phyloP scores from a whole-genome alignment of 2,113 vertebrate species.

The Gadus chalcogrammus region DNA sequence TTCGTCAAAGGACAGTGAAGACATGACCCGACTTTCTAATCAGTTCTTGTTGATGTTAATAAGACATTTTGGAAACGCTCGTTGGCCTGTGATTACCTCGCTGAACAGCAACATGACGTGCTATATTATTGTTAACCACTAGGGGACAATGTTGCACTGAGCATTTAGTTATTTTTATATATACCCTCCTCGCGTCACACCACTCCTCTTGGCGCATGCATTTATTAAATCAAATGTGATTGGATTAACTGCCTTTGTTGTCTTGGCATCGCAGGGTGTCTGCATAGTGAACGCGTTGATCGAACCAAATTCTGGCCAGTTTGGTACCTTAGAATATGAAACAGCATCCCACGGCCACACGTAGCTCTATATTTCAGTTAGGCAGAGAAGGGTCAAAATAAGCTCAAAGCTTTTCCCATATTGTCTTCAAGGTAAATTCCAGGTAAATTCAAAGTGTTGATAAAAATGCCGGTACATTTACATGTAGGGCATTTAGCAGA shows the following conservation, averaged over 20 bases:
- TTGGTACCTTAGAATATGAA: no score
- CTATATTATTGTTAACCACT: slow-evolving; percentile 34
- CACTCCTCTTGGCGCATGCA: background rate
- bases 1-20: slow-evolving; percentile 15
- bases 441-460: background rate
- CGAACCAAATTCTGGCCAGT: no score
- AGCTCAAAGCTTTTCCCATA: no score
- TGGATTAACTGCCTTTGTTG: background rate
- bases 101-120: slow-evolving; percentile 4
- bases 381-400: no score
- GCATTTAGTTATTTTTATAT: background rate
- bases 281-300: no score
- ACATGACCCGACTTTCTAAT: slow-evolving; percentile 15
- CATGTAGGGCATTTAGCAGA: no score
- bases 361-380: no score
- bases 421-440: no score
- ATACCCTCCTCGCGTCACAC: background rate
- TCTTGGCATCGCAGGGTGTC: background rate
- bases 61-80: background rate
- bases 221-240: background rate
- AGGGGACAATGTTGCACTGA: slow-evolving; percentile 60
- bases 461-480: background rate
- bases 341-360: no score
- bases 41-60: slow-evolving; percentile 18
- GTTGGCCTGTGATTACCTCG: no score